phyloP scores from a whole-genome alignment of 2,888 invertebrate species.

The Andrena chrysosceles region DNA sequence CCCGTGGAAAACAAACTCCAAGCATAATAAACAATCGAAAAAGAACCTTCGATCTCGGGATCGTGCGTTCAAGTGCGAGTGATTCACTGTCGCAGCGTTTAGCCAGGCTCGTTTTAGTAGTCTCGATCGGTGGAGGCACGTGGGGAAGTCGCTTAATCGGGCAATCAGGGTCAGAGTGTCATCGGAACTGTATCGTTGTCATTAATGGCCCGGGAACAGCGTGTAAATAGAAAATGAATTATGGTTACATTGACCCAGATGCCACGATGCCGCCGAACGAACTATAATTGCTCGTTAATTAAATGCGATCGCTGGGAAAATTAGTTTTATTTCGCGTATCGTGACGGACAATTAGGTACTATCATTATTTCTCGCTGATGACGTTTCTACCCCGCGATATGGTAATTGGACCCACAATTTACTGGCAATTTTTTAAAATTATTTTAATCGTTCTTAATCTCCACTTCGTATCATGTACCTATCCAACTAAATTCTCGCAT shows the following conservation, averaged over 20 bases:
- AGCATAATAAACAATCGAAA: conserved; percentile 2
- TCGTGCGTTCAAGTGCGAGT: conserved; percentile 1
- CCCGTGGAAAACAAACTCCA: not conserved
- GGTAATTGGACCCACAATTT: not conserved
- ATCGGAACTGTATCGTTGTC: conserved; percentile 66
- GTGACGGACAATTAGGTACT: not conserved
- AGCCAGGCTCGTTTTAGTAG: not conserved
- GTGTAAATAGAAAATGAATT: conserved; percentile 35
- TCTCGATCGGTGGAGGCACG: not conserved
- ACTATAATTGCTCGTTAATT: conserved; percentile 3
- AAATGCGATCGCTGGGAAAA: not conserved
- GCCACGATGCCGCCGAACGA: not conserved
- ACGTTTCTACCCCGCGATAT: not conserved
- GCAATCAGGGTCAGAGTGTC: conserved; percentile 71
- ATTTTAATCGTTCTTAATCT: no score
- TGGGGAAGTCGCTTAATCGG: conserved; percentile 45
- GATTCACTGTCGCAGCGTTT: conserved; percentile 9
- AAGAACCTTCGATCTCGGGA: not conserved
- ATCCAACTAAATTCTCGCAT: no score
- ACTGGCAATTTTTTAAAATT: no score
- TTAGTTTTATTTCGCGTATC: not conserved
- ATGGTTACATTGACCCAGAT: conserved; percentile 43
- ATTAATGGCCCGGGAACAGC: conserved; percentile 30
- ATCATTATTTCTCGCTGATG: not conserved
- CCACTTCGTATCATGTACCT: no score